Evolutionary conservation across 2,888 invertebrate genomes (phyloP), one percentile per base, ranked within the genome.

Genomic region (Pachliopta kotzebuea): DNA sequence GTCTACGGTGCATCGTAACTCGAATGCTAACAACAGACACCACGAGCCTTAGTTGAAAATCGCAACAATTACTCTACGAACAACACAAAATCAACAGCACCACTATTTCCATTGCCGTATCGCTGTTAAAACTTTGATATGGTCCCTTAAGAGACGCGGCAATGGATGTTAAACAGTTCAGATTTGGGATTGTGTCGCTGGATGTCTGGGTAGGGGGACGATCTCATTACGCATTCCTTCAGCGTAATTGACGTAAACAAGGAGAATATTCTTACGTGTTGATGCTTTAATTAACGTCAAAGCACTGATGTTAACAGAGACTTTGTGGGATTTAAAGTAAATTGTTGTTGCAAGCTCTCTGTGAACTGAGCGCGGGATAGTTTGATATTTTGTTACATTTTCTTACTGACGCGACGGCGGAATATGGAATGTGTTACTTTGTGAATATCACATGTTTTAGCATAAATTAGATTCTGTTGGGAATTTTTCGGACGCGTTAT

Each of bases 1-100:
- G 81, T 81, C 80, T 82, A 78, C 78, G 77, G 78, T 77, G 74
- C 73, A 69, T 69, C 79, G 75, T 78, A 78, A 74, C 81, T 78
- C 71, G 83, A 81, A 85, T 83, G 76, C 82, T 69, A 74, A 81
- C 77, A 78, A 72, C 72, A 73, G 71, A 70, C 62, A 69, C 70
- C 70, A 58, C 62, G 59, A 62, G 68, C 68, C 68, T 65, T 69
- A 60, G 45, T 52, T 56, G 24, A 64, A 24, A 53, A 55, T 63
- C 57, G 56, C 60, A 50, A 60, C 54, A 53, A 50, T 60, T 52
- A 26, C 17, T 29, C 18, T 52, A 11, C 21, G 29, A 52, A 31
- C 8, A 49, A 17, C 23, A 23, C 55, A 45, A 45, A 21, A 26
- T 53, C 58, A 45, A 9, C 24, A 53, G 53, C 7, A 11, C 14